These are phyloP conservation scores for Drymodes brunneopygia DNA, from an alignment of 2,113 vertebrate genomes.

Conservation along the genomic window DNA sequence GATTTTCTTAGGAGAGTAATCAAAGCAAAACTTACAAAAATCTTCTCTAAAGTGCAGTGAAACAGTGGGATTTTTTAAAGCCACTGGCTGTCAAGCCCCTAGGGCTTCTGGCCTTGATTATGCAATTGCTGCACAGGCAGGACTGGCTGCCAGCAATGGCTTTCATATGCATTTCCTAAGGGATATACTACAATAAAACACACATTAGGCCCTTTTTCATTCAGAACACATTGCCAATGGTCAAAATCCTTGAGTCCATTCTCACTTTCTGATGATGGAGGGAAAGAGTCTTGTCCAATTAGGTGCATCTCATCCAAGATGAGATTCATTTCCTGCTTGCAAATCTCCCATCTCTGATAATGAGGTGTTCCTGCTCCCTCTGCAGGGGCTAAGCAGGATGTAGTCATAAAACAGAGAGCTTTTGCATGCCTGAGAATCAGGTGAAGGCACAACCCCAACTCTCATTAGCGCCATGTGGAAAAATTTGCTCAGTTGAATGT, in stretches of 20 bases:
- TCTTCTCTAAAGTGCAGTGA: background rate
- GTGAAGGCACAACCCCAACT: background rate
- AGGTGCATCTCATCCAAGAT: background rate
- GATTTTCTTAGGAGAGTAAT: background rate
- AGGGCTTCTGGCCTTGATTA: background rate
- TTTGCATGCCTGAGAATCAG: background rate
- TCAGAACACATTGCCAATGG: background rate
- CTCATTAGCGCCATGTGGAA: background rate
- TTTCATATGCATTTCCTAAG: background rate
- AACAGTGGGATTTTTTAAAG: background rate
- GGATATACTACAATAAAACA: background rate
- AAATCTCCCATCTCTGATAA: conserved; percentile 29
- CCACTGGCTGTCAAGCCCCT: background rate
- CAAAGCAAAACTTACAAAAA: background rate
- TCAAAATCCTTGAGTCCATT: background rate
- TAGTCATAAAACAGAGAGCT: background rate
- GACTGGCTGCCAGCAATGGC: background rate
- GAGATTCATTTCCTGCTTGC: background rate
- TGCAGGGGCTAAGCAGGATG: conserved; percentile 60
- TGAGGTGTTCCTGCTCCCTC: conserved; percentile 62
- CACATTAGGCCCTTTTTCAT: background rate
- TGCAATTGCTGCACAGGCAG: background rate
- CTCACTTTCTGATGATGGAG: background rate
- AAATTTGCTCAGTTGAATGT: background rate
- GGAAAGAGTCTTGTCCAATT: background rate